Evolutionary conservation across 2,113 vertebrate genomes (phyloP), one percentile per base, ranked within the genome.

Genomic region (Epinephelus fuscoguttatus): DNA sequence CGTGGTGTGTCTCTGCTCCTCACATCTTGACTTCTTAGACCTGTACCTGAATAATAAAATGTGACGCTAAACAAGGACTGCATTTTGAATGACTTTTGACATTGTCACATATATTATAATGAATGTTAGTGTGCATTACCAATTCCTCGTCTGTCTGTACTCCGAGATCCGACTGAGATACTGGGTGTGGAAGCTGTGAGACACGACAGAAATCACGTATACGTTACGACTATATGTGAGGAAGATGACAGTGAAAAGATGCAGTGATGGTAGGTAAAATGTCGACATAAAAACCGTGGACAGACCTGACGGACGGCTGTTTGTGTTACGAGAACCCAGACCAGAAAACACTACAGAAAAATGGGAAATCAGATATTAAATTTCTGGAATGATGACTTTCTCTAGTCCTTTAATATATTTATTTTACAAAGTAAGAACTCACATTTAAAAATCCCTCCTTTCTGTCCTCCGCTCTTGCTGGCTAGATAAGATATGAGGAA

Each of bases 401-500:
- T 2, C 5, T 9, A 25, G 9, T 33, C 18, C 4, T 23, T 0
- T 6, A 4, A 19, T 7, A 27, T 7, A 23, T 56, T 81, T 2
- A 18, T 45, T 45, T 45, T 37, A 7, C 33, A 0, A 66, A 70
- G 19, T 33, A 18, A 14, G 53, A 4, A 89, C 94, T 95, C 59
- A 95, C 95, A 55, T 92, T 95, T 96, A 1, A 93, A 77, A 72
- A 95, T 23, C 12, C 84, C 90, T 27, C 68, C 81, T 80, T 89
- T 94, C 2, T 50, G 47, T 52, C 76, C 75, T 33, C 55, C 33
- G 14, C 50, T 81, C 1, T 68, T 70, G 21, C 60, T 89, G 42
- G 82, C 92, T 94, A 8, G 6, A 88, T 11, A 3, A 84, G 14
- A 57, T 14, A 7, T 80, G 30, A 75, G 62, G 6, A 70, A 4